A percentile compares a stretch with the other conserved stretches of the same genome.
These are phyloP conservation scores for Latheticus oryzae DNA, from an alignment of 2,888 invertebrate species.

Conservation along the genomic window DNA sequence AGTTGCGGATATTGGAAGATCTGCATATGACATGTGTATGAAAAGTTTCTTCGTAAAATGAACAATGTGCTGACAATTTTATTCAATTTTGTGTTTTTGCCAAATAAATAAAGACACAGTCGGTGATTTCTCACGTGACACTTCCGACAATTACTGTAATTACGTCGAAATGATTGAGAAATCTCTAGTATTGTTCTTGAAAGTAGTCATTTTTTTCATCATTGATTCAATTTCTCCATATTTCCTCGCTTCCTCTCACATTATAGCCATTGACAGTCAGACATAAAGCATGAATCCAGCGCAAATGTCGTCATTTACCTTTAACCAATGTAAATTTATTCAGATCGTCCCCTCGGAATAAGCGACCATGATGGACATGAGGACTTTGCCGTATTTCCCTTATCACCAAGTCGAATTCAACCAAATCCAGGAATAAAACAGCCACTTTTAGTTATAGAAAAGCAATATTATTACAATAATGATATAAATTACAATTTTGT, in stretches of 20 bases:
- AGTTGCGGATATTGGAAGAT: too few relatives aligned
- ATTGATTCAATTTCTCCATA: slow-evolving; percentile 11
- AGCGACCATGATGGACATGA: slow-evolving; percentile 23
- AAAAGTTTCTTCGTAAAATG: too few relatives aligned
- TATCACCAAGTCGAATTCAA: slow-evolving; percentile 1
- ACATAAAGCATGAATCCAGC: slow-evolving; percentile 27
- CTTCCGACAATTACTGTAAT: slow-evolving; percentile 26
- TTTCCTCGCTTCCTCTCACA: slow-evolving; percentile 1
- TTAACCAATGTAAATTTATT: slow-evolving; percentile 51
- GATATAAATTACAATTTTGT: slow-evolving; percentile 27
- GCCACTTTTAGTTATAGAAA: slow-evolving; percentile 17
- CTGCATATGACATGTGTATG: too few relatives aligned
- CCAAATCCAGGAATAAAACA: slow-evolving; percentile 1
- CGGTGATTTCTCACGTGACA: slow-evolving; percentile 9
- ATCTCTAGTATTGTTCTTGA: slow-evolving; percentile 10
- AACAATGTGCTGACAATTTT: too few relatives aligned
- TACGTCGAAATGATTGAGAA: slow-evolving; percentile 26
- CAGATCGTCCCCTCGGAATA: slow-evolving; percentile 43
- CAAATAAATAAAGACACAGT: not conserved
- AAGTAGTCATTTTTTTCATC: slow-evolving; percentile 2
- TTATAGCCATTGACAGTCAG: slow-evolving; percentile 16
- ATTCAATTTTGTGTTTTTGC: not conserved
- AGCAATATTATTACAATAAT: slow-evolving; percentile 18
- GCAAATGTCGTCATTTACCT: slow-evolving; percentile 48
- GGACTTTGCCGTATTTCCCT: slow-evolving; percentile 5